A percentile compares a stretch with the other conserved stretches of the same genome.
Evolutionary conservation across 2,888 invertebrate species (phyloP).

Genomic region (Nematopogon swammerdamellus): DNA sequence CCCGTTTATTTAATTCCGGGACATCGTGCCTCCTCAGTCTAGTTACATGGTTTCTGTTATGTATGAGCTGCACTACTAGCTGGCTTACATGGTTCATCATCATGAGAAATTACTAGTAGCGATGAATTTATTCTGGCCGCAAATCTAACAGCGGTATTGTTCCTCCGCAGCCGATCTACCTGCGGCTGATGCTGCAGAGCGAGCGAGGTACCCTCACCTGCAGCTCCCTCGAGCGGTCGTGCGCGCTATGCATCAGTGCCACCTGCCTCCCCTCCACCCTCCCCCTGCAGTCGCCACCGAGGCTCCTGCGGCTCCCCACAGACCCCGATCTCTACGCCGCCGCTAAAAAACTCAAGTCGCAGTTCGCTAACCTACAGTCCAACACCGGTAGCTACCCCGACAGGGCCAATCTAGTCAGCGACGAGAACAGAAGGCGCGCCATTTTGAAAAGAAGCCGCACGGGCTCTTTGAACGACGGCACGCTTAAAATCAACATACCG

Average conservation of each 20-base stretch:
- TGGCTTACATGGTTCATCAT: too few species aligned
- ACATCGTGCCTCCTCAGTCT: too few species aligned
- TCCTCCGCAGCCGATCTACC: conserved; percentile 75
- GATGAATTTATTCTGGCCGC: too few species aligned
- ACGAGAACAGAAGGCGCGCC: background rate
- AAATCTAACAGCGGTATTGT: too few species aligned
- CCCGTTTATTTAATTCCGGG: too few species aligned
- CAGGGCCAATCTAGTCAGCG: conserved; percentile 10
- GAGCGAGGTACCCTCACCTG: conserved; percentile 76
- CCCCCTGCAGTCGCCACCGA: conserved; percentile 15
- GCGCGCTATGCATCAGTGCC: conserved; percentile 30
- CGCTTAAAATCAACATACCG: conserved; percentile 27
- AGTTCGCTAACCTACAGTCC: conserved; percentile 12
- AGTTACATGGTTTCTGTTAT: too few species aligned
- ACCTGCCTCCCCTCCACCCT: conserved; percentile 17
- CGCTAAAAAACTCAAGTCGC: conserved; percentile 14
- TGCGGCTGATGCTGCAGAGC: conserved; percentile 65
- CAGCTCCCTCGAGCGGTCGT: conserved; percentile 46
- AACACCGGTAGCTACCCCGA: conserved; percentile 15
- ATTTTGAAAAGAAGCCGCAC: conserved; percentile 22
- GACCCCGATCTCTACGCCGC: conserved; percentile 28
- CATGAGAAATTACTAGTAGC: too few species aligned
- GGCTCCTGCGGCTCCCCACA: conserved; percentile 22
- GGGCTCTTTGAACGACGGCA: conserved; percentile 32
- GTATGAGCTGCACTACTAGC: too few species aligned